Base-by-base conservation (phyloP, 1,140 invertebrate species). In the Drosophila setifemur region DNA sequence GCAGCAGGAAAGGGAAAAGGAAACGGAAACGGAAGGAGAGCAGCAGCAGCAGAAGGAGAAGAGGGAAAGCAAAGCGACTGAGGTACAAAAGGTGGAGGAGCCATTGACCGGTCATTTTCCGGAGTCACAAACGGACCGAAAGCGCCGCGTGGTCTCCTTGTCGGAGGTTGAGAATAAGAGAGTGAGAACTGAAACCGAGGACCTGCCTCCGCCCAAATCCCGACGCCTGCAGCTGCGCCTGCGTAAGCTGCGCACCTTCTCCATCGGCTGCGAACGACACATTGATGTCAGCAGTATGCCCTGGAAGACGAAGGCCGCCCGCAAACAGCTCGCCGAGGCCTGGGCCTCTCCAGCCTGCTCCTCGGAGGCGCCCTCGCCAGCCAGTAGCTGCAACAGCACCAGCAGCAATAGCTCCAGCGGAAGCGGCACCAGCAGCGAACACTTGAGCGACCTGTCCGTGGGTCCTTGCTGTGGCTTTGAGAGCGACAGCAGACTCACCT, bases 241-340 rank as follows among this genome's bases (percentile, higher is more conserved):
- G 39, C 74, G 58, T 3, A 72, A 48, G 33, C 5, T 48, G 6
- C 69, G 68, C 3, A 39, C 26, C 50, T 7, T 28, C n/a, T 44
- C 48, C 43, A 44, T 28, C 12, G 19, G 14, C 12, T 26, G 14
- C 1, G 14, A 26, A 11, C 16, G 1, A 14, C 3, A 12, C 40
- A 64, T 49, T 12, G 23, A 63, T 23, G 9, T 40, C 40, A 50
- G 45, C n/a, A 52, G 39, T 4, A 39, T 60, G 25, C 81, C 81
- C 1, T 86, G 81, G 81, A 73, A 55, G 50, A 86, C 81, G 25
- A 86, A 86, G 45, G 81, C 82, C 2, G 81, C 81, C 7, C 68
- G 82, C 11, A 86, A 86, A 26, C 61, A 86, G 47, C 39, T 87
- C 7, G 53, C 60, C 1, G 79, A 85, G 9, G 31, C 50, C 1